Evolutionary conservation across 2,113 vertebrate species (phyloP), one percentile per base, ranked within the genome.

Genomic region (Amphilophus citrinellus): DNA sequence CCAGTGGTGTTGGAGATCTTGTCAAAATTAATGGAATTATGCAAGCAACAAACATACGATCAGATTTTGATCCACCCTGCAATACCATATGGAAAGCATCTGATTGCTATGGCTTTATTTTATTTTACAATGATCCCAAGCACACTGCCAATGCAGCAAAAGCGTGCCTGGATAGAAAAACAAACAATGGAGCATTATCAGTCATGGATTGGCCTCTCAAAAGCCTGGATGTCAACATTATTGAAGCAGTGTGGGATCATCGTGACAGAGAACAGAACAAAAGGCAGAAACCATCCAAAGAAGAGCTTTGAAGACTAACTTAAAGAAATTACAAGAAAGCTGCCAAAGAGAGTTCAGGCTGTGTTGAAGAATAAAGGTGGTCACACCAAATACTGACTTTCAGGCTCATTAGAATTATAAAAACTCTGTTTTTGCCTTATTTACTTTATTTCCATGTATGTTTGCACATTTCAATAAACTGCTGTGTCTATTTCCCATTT

Each of bases 391-490:
- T 44, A 66, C 39, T 14, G 44, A 68, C 63, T 47, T 68, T 47
- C 24, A 68, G n/a, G 37, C 17, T 68, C 0, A 1, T 68, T 47
- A 47, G 22, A 68, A 44, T 27, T 39, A 22, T 68, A 8, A 22
- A 68, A 68, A 47, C 0, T 3, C 22, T 27, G 37, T 39, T 47
- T 66, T 68, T 68, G 24, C 14, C 39, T 27, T 68, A 47, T 68
- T 47, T 14, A 68, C 39, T 39, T 39, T 39, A 39, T 10, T 39
- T 39, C 37, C 65, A 47, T 68, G 42, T 27, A 47, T 68, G 65
- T 68, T 68, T 68, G 65, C 65, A 47, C 65, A 24, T 47, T 68
- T 44, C 65, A 68, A 68, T 47, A 68, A 47, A 68, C 2, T 24
- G 47, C 13, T 27, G 14, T 10, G 44, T 42, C 44, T 22, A 47